These are phyloP conservation scores for Balaenoptera acutorostrata DNA, from an alignment of 2,113 vertebrate species.

Conservation along the genomic window DNA sequence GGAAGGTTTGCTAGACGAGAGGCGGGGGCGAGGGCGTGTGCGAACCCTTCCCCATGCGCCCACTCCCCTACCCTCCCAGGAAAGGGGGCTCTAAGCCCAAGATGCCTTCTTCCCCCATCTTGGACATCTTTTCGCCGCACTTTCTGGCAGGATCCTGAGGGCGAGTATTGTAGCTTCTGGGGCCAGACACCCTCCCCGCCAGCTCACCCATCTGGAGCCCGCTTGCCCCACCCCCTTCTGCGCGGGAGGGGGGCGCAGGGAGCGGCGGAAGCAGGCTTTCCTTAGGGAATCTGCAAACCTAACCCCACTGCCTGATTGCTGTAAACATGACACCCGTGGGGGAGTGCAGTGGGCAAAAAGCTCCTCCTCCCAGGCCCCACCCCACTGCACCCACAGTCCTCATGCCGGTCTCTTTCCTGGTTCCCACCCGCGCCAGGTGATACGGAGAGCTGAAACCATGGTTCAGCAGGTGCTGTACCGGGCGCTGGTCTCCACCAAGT, in stretches of 20 bases:
- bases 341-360: background rate
- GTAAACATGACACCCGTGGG: background rate
- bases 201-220: background rate
- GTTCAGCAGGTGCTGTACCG: constrained; percentile 76
- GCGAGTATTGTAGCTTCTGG: background rate
- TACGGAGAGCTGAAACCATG: constrained; percentile 67
- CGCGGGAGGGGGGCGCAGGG: background rate
- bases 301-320: background rate
- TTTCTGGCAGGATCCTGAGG: background rate
- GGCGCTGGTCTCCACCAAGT: constrained; percentile 86
- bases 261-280: background rate
- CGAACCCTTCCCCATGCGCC: background rate
- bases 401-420: background rate
- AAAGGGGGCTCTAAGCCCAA: background rate
- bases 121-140: background rate
- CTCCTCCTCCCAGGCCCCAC: background rate
- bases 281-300: background rate
- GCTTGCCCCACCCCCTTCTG: background rate
- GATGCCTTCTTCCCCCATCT: background rate
- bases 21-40: background rate
- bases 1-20: background rate
- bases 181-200: background rate
- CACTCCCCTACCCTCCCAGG: background rate
- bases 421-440: constrained; percentile 45
- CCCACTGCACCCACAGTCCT: background rate